Evolutionary conservation across 2,888 invertebrate species (phyloP), one percentile per base, ranked within the genome.

Genomic region (Troglohyphantes excavatus): DNA sequence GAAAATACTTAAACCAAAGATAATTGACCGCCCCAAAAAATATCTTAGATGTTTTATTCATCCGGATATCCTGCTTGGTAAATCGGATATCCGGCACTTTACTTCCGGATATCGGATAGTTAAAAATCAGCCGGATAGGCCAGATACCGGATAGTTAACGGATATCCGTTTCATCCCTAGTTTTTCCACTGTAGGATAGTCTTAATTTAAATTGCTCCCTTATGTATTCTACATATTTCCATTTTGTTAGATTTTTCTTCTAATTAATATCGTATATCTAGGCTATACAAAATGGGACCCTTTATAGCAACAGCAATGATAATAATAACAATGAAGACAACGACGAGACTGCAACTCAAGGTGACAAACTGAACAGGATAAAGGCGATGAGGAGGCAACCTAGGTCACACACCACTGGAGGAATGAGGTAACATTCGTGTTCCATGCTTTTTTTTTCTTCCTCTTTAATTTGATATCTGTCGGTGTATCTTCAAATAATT

Each of bases 341-440:
- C 23, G 91, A 91, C 39, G 91, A 89, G 23, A 39, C 67, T 26
- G 78, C 82, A 2, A 92, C 92, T 23, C 92, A 92, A 83, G 92
- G 92, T 9, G 92, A 92, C 70, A 86, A 90, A 63, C 73, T 92
- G 61, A 92, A 92, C 53, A 70, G 90, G 43, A 91, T 92, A n/a
- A 92, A 92, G 79, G 92, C 91, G 11, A 75, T 85, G 72, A 87
- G 92, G 76, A 93, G 95, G 67, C 94, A 94, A 91, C 93, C 93
- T 84, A 92, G 93, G 59, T 92, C 94, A 65, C 92, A 93, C 27
- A 93, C 93, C 7, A 82, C 91, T 63, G 91, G 91, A 21, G 83
- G 88, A 21, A 67, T 87, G 33, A 83, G 90, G 89, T 90, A 83
- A 70, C 70, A 59, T 46, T 65, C 21, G 19, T 7, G 26, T 87